Conservation (phyloP, 1,140 invertebrate genomes). For the Macrosteles quadrilineatus region DNA sequence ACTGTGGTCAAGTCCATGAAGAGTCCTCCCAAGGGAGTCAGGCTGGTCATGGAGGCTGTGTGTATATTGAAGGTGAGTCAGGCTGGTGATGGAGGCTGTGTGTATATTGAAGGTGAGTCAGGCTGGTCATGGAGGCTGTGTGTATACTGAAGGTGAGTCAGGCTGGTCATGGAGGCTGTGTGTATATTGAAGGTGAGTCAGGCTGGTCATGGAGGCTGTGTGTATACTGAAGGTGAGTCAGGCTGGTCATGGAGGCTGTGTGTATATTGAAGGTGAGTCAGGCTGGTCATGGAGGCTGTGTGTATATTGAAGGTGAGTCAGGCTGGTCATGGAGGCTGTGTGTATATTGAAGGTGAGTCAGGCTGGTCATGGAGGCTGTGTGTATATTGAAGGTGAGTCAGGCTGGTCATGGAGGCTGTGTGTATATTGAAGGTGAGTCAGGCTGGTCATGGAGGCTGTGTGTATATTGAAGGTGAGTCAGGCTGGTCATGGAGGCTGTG, state of each 20-base stretch:
- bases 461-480: no score
- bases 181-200: conserved; percentile 88
- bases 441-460: no score
- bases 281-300: conserved; percentile 94
- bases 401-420: no score
- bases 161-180: no score
- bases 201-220: conserved; percentile 94
- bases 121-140: conserved; percentile 94
- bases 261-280: conserved; percentile 88
- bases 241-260: no score
- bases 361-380: conserved; percentile 94
- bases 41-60: conserved; percentile 94
- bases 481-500: no score
- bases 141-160: conserved; percentile 95
- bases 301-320: conserved; percentile 95
- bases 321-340: no score
- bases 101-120: conserved; percentile 88
- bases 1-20: conserved; percentile 97
- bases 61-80: conserved; percentile 93
- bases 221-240: conserved; percentile 95
- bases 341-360: conserved; percentile 88
- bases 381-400: conserved; percentile 95
- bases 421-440: conserved; percentile 88
- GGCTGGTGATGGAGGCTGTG: no score
- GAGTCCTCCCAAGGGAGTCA: conserved; percentile 91